A percentile compares a stretch with the other conserved stretches of the same genome.
These are phyloP conservation scores for Pantherophis vulpinus DNA, from an alignment of 2,797 vertebrate genomes.

Conservation along the genomic window DNA sequence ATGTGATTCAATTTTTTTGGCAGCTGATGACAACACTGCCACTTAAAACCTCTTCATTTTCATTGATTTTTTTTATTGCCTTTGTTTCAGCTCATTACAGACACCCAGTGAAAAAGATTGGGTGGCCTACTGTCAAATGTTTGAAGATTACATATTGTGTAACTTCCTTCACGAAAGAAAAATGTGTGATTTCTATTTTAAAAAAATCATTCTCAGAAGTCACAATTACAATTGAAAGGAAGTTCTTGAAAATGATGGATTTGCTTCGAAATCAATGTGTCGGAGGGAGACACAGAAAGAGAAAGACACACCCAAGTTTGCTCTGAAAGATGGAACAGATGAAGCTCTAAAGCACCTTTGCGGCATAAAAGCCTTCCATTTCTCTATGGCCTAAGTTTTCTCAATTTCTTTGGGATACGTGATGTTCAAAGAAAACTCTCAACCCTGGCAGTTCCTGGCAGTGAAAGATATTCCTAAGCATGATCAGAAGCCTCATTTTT, in stretches of 20 bases:
- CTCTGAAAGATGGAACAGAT: not conserved
- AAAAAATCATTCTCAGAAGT: constrained; percentile 1
- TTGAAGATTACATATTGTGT: constrained; percentile 18
- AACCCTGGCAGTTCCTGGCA: no score
- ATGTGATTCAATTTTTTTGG: constrained; percentile 25
- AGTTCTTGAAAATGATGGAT: not conserved
- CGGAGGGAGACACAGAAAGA: not conserved
- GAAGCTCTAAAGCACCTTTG: not conserved
- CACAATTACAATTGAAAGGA: not conserved
- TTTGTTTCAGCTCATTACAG: constrained; percentile 6
- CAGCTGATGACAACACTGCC: constrained; percentile 37
- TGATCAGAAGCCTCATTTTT: not conserved
- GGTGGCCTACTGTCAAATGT: constrained; percentile 14
- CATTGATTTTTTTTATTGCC: not conserved
- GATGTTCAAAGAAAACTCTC: not conserved
- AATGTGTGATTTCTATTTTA: not conserved
- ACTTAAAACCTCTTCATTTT: constrained; percentile 3
- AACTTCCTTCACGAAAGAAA: not conserved
- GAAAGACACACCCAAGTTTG: not conserved
- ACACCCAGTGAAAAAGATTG: not conserved
- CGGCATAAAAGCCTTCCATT: not conserved
- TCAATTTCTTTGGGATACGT: not conserved
- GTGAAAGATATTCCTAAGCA: not conserved
- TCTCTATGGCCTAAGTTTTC: not conserved
- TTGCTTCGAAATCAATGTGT: not conserved